Percentiles rank a stretch among this genome's conserved stretches.
Conservation (phyloP, 2,113 vertebrate species). For the Porphyrio hochstetteri region DNA sequence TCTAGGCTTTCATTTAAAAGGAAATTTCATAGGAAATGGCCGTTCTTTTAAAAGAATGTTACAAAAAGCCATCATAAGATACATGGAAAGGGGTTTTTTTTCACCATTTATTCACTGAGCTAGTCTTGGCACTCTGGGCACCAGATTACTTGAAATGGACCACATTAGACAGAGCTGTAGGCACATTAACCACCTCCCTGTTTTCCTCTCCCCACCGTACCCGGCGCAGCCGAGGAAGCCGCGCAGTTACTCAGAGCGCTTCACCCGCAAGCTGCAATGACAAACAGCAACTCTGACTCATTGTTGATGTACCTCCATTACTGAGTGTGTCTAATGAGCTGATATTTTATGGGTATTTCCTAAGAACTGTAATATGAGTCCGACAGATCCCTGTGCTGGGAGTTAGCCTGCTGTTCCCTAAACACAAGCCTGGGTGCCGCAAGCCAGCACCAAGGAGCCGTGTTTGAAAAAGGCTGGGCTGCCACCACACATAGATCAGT, state of each 20-base stretch:
- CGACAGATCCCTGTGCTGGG: neutral
- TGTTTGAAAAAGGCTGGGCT: neutral
- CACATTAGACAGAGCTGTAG: neutral
- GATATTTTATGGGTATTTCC: constrained; percentile 48
- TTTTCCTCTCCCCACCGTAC: neutral
- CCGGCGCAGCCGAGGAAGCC: neutral
- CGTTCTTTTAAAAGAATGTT: neutral
- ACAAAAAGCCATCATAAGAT: neutral
- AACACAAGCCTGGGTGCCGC: neutral
- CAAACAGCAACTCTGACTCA: constrained; percentile 60
- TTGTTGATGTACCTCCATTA: constrained; percentile 1
- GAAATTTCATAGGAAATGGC: neutral
- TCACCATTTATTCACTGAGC: neutral
- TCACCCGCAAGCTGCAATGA: neutral
- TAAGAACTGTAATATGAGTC: neutral
- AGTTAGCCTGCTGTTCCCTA: neutral
- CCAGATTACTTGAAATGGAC: neutral
- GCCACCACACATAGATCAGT: rapidly evolving
- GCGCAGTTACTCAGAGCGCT: neutral
- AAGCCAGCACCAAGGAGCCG: neutral
- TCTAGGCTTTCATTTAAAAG: neutral
- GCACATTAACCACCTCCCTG: neutral
- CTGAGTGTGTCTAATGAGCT: neutral
- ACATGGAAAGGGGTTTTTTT: neutral
- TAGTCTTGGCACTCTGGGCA: rapidly evolving